Conservation (phyloP, 2,797 vertebrate genomes). For the Arctocebus calabarensis region DNA sequence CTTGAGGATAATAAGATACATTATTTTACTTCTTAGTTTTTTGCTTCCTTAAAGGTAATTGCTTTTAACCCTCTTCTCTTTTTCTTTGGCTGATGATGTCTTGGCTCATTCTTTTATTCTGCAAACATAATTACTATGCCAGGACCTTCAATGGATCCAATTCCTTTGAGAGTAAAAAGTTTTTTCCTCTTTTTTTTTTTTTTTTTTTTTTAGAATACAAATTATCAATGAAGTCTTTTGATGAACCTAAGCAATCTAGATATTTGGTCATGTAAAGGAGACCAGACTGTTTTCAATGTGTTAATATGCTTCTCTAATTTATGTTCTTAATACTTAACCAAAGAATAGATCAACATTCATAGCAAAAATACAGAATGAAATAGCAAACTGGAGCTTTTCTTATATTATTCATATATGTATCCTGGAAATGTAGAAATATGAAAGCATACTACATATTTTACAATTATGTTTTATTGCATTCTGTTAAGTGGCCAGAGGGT, state of each 20-base stretch:
- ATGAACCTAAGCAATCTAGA: background rate
- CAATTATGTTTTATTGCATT: constrained; percentile 77
- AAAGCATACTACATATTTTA: constrained; percentile 66
- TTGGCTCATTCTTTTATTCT: background rate
- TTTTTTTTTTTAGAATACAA: constrained; percentile 19
- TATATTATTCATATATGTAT: background rate
- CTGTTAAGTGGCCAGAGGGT: constrained; percentile 68
- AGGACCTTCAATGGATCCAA: background rate
- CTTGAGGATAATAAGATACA: background rate
- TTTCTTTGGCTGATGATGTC: background rate
- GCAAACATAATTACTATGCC: background rate
- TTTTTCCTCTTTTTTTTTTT: background rate
- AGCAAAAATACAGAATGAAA: background rate
- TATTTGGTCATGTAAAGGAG: background rate
- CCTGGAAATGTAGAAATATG: constrained; percentile 59
- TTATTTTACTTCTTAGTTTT: background rate
- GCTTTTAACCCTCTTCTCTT: background rate
- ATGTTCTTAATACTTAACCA: constrained; percentile 15
- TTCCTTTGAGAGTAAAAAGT: background rate
- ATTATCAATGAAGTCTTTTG: background rate
- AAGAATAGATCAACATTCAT: background rate
- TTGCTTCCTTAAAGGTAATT: constrained; percentile 26
- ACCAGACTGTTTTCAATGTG: background rate
- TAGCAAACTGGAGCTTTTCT: background rate
- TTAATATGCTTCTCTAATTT: background rate